These are phyloP conservation scores for Archegozetes longisetosus DNA, from an alignment of 1,140 invertebrate species.

Conservation along the genomic window DNA sequence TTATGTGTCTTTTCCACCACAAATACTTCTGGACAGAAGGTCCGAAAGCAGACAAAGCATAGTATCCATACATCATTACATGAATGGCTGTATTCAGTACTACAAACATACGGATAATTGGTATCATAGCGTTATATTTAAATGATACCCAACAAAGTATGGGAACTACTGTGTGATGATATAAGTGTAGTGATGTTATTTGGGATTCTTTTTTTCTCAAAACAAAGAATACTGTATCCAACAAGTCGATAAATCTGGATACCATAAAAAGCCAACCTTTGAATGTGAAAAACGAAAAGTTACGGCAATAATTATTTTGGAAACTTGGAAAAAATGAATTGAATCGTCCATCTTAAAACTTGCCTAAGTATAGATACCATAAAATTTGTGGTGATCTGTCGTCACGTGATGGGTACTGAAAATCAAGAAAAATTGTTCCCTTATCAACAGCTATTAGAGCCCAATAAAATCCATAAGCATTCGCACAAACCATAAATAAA, in stretches of 20 bases:
- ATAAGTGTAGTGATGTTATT: conserved; percentile 34
- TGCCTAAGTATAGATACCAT: conserved; percentile 26
- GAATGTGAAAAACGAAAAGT: no score
- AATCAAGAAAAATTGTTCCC: conserved; percentile 3
- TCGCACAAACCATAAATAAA: background rate
- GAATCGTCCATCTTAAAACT: no score
- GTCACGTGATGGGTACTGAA: background rate
- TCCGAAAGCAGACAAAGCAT: conserved; percentile 36
- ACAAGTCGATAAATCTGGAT: conserved; percentile 33
- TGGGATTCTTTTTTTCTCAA: conserved; percentile 34
- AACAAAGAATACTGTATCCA: conserved; percentile 35
- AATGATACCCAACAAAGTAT: conserved; percentile 17
- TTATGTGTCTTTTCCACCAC: conserved; percentile 43
- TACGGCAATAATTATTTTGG: no score
- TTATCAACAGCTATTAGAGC: conserved; percentile 9
- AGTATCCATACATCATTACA: conserved; percentile 39
- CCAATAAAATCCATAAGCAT: background rate
- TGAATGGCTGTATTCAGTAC: conserved; percentile 45
- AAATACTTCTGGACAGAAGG: conserved; percentile 35
- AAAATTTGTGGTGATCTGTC: background rate
- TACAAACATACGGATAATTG: conserved; percentile 40
- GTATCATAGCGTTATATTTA: background rate
- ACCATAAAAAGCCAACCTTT: no score
- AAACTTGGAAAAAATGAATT: no score
- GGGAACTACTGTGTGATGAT: conserved; percentile 31